Conservation (phyloP, 2,888 invertebrate genomes). For the Tetheella fluctuosa region DNA sequence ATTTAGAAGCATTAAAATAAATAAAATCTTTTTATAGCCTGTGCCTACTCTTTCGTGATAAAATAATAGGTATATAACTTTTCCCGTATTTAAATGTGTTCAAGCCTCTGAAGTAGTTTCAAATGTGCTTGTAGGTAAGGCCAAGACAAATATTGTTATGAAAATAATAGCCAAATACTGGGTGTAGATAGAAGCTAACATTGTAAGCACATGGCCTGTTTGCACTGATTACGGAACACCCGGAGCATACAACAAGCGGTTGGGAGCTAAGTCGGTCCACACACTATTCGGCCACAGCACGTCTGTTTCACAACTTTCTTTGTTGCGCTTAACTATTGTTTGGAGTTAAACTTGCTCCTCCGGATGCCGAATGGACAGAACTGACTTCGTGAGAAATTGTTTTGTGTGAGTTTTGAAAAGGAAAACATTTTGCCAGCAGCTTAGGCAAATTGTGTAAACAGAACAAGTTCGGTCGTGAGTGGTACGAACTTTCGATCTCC, state of each 20-base stretch:
- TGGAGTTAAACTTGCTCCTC: slow-evolving; percentile 71
- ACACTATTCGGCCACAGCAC: slow-evolving; percentile 59
- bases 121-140: background rate
- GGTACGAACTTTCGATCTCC: slow-evolving; percentile 47
- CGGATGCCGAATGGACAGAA: slow-evolving; percentile 75
- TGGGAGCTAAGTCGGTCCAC: slow-evolving; percentile 50
- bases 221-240: slow-evolving; percentile 53
- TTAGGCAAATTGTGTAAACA: slow-evolving; percentile 75
- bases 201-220: slow-evolving; percentile 39
- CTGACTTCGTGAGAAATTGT: slow-evolving; percentile 74
- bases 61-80: no score
- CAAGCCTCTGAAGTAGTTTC: background rate
- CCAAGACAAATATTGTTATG: background rate
- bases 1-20: slow-evolving; percentile 1
- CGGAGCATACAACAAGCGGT: slow-evolving; percentile 49
- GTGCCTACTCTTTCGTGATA: no score
- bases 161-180: slow-evolving; percentile 6
- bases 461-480: slow-evolving; percentile 32
- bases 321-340: slow-evolving; percentile 78
- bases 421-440: slow-evolving; percentile 79
- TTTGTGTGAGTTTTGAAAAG: slow-evolving; percentile 78
- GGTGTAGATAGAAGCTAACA: slow-evolving; percentile 31
- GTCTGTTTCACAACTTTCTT: slow-evolving; percentile 68
- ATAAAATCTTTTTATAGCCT: background rate
- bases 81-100: no score